These are phyloP conservation scores for Cheilinus undulatus DNA, from an alignment of 2,113 vertebrate species.

Conservation along the genomic window DNA sequence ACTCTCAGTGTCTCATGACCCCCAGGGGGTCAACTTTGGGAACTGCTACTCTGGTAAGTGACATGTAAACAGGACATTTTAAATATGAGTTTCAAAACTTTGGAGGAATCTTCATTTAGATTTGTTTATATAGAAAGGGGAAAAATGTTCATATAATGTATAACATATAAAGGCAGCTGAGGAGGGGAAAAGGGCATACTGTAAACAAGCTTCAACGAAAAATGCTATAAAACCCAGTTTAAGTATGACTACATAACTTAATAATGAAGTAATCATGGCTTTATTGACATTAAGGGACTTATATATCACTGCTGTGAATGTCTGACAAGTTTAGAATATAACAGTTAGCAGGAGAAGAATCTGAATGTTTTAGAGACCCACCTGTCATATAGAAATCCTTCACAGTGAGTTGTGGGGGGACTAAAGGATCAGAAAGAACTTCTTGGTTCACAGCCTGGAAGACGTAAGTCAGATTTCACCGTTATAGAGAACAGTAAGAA, in stretches of 20 bases:
- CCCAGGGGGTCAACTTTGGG: no score
- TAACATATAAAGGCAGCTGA: no score
- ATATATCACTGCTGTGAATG: not conserved
- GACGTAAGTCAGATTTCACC: slow-evolving; percentile 39
- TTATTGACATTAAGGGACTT: not conserved
- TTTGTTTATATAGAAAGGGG: not conserved
- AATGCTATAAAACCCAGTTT: not conserved
- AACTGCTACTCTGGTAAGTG: not conserved
- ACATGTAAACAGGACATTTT: not conserved
- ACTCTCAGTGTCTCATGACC: no score
- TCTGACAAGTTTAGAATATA: not conserved
- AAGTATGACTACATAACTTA: no score
- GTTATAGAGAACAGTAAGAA: slow-evolving; percentile 7
- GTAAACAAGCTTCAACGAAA: not conserved
- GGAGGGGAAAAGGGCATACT: no score
- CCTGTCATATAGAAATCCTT: slow-evolving; percentile 98
- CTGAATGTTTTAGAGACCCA: slow-evolving; percentile 46
- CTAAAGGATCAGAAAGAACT: slow-evolving; percentile 88
- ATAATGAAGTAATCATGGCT: not conserved
- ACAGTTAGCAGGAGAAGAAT: not conserved
- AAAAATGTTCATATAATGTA: no score
- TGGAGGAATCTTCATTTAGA: no score
- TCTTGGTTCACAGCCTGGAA: slow-evolving; percentile 89
- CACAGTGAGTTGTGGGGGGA: slow-evolving; percentile 92
- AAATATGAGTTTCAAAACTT: no score